phyloP scores from a whole-genome alignment of 2,797 vertebrate species.

The Buphagus erythrorhynchus region DNA sequence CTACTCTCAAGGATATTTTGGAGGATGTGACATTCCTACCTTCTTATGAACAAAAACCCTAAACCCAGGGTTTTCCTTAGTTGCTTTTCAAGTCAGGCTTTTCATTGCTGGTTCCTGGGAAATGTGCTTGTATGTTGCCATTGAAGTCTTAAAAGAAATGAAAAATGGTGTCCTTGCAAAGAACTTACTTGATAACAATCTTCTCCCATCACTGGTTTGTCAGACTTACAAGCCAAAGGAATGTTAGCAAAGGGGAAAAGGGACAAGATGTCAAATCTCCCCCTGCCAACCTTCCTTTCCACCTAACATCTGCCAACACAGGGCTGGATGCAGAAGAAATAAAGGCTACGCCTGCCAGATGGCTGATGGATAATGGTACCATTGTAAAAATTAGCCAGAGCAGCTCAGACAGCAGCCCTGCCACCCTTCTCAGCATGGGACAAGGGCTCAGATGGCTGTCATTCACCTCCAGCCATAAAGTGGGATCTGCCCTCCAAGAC shows the following conservation, averaged over 20 bases:
- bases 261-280: constrained; percentile 28
- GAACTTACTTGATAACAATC: constrained; percentile 14
- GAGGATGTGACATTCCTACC: neutral
- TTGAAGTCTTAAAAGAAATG: neutral
- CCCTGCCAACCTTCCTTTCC: neutral
- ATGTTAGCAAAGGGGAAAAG: constrained; percentile 51
- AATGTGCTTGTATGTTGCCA: neutral
- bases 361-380: constrained; percentile 38
- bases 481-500: neutral
- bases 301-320: constrained; percentile 51
- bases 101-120: neutral
- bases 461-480: constrained; percentile 14
- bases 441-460: constrained; percentile 11
- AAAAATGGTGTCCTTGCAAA: constrained; percentile 5
- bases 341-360: constrained; percentile 49
- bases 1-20: neutral
- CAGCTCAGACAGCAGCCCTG: constrained; percentile 32
- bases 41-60: neutral
- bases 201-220: constrained; percentile 19
- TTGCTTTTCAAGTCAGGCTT: neutral
- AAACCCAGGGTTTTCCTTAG: neutral
- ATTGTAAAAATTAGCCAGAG: constrained; percentile 51
- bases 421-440: constrained; percentile 24
- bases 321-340: constrained; percentile 6
- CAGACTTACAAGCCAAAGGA: constrained; percentile 48